Percentiles rank a stretch among this genome's conserved stretches.
Conservation (phyloP, 1,140 invertebrate species). For the Drosophila bocki region DNA sequence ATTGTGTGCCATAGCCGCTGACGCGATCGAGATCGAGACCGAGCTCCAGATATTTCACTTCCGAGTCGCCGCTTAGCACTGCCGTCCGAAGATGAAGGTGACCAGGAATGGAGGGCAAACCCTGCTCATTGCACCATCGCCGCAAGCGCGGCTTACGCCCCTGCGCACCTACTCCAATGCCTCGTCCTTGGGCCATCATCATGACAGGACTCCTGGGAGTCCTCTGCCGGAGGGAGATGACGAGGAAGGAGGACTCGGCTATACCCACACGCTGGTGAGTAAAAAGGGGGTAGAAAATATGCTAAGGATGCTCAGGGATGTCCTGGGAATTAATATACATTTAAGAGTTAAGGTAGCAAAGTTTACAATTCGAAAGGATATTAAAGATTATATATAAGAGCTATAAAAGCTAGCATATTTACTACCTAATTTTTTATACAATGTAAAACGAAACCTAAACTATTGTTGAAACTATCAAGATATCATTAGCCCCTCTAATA, state of each 20-base stretch:
- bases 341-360: background rate
- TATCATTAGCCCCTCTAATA: constrained; percentile 2
- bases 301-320: no score
- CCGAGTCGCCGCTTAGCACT: constrained; percentile 27
- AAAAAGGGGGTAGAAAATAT: background rate
- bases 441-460: background rate
- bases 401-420: background rate
- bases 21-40: constrained; percentile 6
- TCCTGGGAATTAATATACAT: background rate
- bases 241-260: constrained; percentile 89
- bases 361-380: no score
- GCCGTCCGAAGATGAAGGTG: constrained; percentile 55
- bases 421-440: background rate
- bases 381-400: no score
- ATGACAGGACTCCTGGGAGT: constrained; percentile 33
- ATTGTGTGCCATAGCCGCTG: constrained; percentile 28
- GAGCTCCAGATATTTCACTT: constrained; percentile 29
- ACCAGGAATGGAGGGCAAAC: constrained; percentile 65
- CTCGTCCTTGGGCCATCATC: constrained; percentile 68
- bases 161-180: constrained; percentile 75
- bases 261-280: constrained; percentile 93
- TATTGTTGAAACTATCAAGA: constrained; percentile 1
- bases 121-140: constrained; percentile 62
- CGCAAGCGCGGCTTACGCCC: constrained; percentile 31
- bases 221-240: constrained; percentile 84